These are phyloP conservation scores for Gephyroberyx darwinii DNA, from an alignment of 2,797 vertebrate genomes.

Conservation along the genomic window DNA sequence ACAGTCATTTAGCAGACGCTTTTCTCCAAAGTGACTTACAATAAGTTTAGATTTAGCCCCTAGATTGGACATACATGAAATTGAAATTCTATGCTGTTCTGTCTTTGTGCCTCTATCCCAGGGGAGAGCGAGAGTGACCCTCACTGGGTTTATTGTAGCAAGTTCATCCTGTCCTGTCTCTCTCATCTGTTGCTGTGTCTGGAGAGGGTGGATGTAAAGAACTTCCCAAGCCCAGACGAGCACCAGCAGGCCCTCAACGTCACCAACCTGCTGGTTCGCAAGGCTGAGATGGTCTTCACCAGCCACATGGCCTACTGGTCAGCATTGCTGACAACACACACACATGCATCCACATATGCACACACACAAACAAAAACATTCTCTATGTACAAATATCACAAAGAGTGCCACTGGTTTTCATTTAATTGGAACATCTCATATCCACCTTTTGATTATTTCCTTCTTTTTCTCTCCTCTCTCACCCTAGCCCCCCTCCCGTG, in stretches of 20 bases:
- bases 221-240: conserved; percentile 66
- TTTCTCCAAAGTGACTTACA: no score
- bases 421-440: not conserved
- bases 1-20: no score
- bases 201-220: conserved; percentile 72
- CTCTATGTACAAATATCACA: not conserved
- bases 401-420: conserved; percentile 3
- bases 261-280: conserved; percentile 73
- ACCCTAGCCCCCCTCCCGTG: conserved; percentile 62
- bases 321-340: conserved; percentile 25
- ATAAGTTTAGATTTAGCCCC: no score
- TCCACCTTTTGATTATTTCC: not conserved
- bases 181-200: conserved; percentile 74
- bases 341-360: not conserved
- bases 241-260: conserved; percentile 65
- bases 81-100: not conserved
- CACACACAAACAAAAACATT: conserved; percentile 1
- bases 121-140: conserved; percentile 74
- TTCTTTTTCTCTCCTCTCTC: conserved; percentile 3
- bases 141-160: conserved; percentile 83
- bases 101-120: conserved; percentile 45
- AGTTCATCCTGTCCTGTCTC: conserved; percentile 78
- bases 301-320: conserved; percentile 78
- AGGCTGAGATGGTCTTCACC: conserved; percentile 79
- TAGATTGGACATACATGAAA: no score